Base-by-base conservation (phyloP, 2,888 invertebrate species). In the Galerucella pusilla region DNA sequence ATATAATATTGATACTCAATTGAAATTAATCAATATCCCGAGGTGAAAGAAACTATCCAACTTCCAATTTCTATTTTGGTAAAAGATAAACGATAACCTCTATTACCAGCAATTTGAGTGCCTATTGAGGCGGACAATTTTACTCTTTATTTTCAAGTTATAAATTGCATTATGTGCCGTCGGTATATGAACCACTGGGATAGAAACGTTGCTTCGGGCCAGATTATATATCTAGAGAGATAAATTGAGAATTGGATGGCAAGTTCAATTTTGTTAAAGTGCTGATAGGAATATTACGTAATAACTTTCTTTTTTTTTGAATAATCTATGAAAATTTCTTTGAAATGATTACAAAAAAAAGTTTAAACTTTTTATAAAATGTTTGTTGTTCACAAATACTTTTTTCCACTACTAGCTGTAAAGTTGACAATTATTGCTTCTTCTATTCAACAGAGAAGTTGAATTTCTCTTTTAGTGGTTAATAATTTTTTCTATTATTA, bases 91-190 rank as follows among this genome's bases (percentile, higher is more conserved):
- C 63, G 59, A 45, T 46, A 72, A 66, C 45, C 72, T 65, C 64
- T 67, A 72, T 72, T 72, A 72, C 66, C 12, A 65, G 66, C 66
- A 72, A 72, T 66, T 72, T 67, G 49, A 60, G 35, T 46, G 66
- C 60, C 60, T 60, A 72, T 65, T 59, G 46, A 72, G 49, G 16
- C 72, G 72, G 25, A 72, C 74, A 74, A 74, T 74, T 74, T 70
- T 46, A 42, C 28, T 57, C 60, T 74, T 74, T 61, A 70, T 70
- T 70, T 70, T 74, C 35, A 16, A 69, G 64, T 68, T 74, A 70
- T 70, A 74, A 70, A 74, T 74, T 67, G 59, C 61, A 74, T 74
- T 74, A 69, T 65, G 20, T 72, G 59, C 64, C 54, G 64, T 59
- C 66, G 72, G 49, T 72, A 72, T 72, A 72, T 72, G 72, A 72